Evolutionary conservation across 2,888 invertebrate species (phyloP), one percentile per base, ranked within the genome.

Genomic region (Agrochola lota): DNA sequence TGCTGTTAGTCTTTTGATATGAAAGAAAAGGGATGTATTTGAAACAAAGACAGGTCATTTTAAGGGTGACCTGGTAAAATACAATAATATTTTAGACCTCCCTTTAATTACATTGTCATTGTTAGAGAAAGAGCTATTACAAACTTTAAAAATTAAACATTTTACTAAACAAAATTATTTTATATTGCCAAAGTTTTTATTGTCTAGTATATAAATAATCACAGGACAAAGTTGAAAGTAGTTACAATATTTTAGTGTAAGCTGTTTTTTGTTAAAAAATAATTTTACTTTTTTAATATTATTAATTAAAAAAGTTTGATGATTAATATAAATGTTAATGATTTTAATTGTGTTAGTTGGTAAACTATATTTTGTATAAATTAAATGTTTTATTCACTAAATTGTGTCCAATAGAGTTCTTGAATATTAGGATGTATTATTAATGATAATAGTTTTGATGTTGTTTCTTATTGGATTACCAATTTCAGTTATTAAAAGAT

Each of bases 251-350:
- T 76, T 64, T 6, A 49, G 71, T 66, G 62, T 1, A 55, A 66
- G n/a, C 23, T 49, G n/a, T 49, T 67, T 80, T 80, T 83, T 71
- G 74, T 69, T 59, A n/a, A 20, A 40, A 72, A n/a, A 67, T 72
- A 75, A 74, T 71, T n/a, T n/a, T n/a, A n/a, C n/a, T n/a, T n/a
- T n/a, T n/a, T n/a, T n/a, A n/a, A n/a, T n/a, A n/a, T n/a, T 71
- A 72, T 64, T 80, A 64, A 71, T 60, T 71, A 60, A 30, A 49
- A 62, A 85, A 81, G 67, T 83, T 85, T 75, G 5, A 74, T 75
- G 23, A 81, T 77, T 66, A 74, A 71, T 66, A 30, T 35, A 59
- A 77, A 82, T 66, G 15, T 68, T 71, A 69, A 77, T 73, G 6
- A 68, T 68, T 70, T 49, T 68, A 59, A 63, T 84, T 46, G 70